A percentile compares a stretch with the other conserved stretches of the same genome.
Conservation (phyloP, 2,113 vertebrate genomes). For the Oxygymnocypris stewartii region DNA sequence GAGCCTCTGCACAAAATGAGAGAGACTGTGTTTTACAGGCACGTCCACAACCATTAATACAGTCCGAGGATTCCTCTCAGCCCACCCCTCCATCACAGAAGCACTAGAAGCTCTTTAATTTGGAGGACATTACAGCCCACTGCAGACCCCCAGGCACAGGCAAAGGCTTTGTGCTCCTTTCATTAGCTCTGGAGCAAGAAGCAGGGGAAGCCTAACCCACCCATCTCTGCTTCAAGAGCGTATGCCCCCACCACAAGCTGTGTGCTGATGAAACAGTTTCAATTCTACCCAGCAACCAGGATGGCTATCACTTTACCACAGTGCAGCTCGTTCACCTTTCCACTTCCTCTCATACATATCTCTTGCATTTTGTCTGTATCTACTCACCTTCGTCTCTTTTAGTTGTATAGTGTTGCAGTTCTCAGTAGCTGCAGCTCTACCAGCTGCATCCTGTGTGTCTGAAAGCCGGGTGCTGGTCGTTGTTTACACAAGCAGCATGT, state of each 20-base stretch:
- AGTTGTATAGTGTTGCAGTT: background rate
- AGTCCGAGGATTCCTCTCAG: constrained; percentile 29
- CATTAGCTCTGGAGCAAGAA: constrained; percentile 23
- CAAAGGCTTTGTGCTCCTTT: constrained; percentile 66
- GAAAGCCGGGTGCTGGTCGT: background rate
- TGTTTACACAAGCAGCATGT: constrained; percentile 28
- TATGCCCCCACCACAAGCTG: constrained; percentile 8
- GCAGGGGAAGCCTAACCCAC: constrained; percentile 11
- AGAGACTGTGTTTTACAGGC: background rate
- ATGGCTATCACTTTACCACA: constrained; percentile 18
- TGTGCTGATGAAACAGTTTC: constrained; percentile 24
- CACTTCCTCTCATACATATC: background rate
- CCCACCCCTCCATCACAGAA: constrained; percentile 34
- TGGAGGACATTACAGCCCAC: constrained; percentile 62
- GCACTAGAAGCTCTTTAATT: constrained; percentile 44
- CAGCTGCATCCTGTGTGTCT: constrained; percentile 69
- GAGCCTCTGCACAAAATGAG: background rate
- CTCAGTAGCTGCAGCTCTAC: constrained; percentile 21
- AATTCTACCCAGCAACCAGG: constrained; percentile 17
- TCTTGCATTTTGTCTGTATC: background rate
- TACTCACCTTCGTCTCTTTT: background rate
- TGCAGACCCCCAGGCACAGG: constrained; percentile 61
- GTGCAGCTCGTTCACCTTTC: constrained; percentile 11
- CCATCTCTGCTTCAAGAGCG: constrained; percentile 14
- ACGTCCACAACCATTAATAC: background rate